phyloP scores from a whole-genome alignment of 2,888 invertebrate species.

The Poecilus cupreus region DNA sequence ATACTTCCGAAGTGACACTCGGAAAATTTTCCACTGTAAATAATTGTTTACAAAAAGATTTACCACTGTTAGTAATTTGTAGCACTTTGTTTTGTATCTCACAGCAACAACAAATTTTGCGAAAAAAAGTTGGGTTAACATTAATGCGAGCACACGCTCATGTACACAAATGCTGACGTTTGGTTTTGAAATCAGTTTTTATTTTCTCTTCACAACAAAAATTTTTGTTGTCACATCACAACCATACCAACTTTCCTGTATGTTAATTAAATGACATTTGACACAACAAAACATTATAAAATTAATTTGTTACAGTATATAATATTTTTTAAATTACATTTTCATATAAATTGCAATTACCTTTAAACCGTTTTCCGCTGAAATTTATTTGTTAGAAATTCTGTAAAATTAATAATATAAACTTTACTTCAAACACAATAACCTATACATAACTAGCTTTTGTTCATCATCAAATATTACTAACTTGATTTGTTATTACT shows the following conservation, averaged over 20 bases:
- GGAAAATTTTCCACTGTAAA: background rate
- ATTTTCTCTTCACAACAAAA: conserved; percentile 27
- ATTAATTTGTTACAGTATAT: too few species aligned
- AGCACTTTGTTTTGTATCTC: conserved; percentile 12
- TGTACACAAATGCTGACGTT: conserved; percentile 33
- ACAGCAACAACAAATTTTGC: conserved; percentile 5
- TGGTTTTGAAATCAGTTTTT: conserved; percentile 38
- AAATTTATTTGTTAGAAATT: too few species aligned
- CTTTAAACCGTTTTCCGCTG: too few species aligned
- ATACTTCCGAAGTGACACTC: too few species aligned
- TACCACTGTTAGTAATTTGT: conserved; percentile 4
- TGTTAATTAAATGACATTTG: background rate
- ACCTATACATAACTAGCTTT: too few species aligned
- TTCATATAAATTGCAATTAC: too few species aligned
- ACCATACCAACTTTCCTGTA: background rate
- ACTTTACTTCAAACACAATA: too few species aligned
- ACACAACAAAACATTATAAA: background rate
- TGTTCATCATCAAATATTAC: too few species aligned
- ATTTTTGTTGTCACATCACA: conserved; percentile 9
- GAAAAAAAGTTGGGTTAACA: background rate
- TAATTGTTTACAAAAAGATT: conserved; percentile 11
- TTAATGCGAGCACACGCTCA: conserved; percentile 17
- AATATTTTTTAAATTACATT: too few species aligned
- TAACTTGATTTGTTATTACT: too few species aligned
- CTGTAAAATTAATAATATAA: too few species aligned